Evolutionary conservation across 2,888 invertebrate genomes (phyloP).

Genomic region (Conistra vaccinii): DNA sequence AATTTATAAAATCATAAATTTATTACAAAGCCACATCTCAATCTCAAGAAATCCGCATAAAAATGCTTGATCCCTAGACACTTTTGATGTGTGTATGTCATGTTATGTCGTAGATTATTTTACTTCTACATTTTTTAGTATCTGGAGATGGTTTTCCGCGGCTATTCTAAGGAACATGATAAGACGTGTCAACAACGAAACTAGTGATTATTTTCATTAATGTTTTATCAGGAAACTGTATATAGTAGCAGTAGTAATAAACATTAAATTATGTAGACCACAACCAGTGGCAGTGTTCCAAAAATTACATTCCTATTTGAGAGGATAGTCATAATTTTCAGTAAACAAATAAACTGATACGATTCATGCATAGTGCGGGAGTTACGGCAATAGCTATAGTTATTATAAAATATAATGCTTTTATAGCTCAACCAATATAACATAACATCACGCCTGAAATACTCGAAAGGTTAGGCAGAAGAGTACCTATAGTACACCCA

Average conservation of each 20-base stretch:
- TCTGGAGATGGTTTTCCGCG: not conserved
- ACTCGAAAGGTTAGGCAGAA: no score
- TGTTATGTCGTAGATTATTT: not conserved
- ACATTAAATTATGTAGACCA: slow-evolving; percentile 54
- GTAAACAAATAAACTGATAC: slow-evolving; percentile 52
- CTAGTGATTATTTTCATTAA: slow-evolving; percentile 19
- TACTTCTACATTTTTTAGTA: not conserved
- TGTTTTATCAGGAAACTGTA: slow-evolving; percentile 19
- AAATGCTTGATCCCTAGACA: no score
- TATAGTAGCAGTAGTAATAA: slow-evolving; percentile 37
- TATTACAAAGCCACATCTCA: no score
- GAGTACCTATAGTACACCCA: no score
- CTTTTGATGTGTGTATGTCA: no score
- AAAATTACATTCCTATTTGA: slow-evolving; percentile 54
- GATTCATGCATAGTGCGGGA: slow-evolving; percentile 28
- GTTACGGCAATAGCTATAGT: slow-evolving; percentile 8
- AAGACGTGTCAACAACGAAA: not conserved
- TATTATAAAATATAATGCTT: slow-evolving; percentile 7
- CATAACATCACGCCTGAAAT: no score
- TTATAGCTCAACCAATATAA: not conserved
- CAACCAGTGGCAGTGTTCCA: slow-evolving; percentile 53
- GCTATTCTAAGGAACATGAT: not conserved
- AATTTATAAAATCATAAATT: no score
- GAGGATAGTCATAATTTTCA: slow-evolving; percentile 52
- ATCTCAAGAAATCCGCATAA: no score